Percentiles rank a stretch among this genome's conserved stretches.
phyloP scores from a whole-genome alignment of 2,888 invertebrate species.

The Eulithis prunata region DNA sequence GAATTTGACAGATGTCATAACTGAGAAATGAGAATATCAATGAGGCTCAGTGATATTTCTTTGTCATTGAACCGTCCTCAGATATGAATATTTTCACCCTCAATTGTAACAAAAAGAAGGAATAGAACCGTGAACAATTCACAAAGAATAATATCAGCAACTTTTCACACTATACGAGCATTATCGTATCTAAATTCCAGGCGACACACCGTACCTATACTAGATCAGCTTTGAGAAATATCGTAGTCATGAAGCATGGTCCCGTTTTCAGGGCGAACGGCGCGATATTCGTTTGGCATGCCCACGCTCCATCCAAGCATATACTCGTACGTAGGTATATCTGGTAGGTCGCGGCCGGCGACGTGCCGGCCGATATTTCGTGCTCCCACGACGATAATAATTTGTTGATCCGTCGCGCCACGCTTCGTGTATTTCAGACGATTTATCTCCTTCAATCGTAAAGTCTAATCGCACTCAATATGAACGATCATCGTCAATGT shows the following conservation, averaged over 20 bases:
- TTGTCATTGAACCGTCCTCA: conserved; percentile 27
- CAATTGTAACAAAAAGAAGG: conserved; percentile 14
- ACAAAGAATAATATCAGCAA: conserved; percentile 25
- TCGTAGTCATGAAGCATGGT: conserved; percentile 39
- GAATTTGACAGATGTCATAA: conserved; percentile 46
- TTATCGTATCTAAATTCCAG: conserved; percentile 36
- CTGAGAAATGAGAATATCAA: conserved; percentile 44
- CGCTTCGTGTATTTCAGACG: conserved; percentile 65
- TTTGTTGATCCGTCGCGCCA: conserved; percentile 76
- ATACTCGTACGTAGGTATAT: conserved; percentile 51
- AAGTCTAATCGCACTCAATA: conserved; percentile 65
- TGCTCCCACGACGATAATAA: conserved; percentile 78
- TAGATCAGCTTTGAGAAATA: conserved; percentile 44
- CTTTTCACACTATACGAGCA: conserved; percentile 29
- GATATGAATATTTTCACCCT: conserved; percentile 27
- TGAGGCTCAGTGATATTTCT: conserved; percentile 36
- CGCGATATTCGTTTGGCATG: conserved; percentile 44
- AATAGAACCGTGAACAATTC: conserved; percentile 15
- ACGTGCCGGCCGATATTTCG: conserved; percentile 72
- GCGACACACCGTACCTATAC: conserved; percentile 36
- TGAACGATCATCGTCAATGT: conserved; percentile 58
- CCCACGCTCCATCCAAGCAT: conserved; percentile 48
- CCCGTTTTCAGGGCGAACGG: conserved; percentile 34
- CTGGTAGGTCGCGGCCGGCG: conserved; percentile 60
- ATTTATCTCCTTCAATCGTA: conserved; percentile 70